Percentiles rank a stretch among this genome's conserved stretches.
Evolutionary conservation across 1,140 invertebrate genomes (phyloP).

Genomic region (Phenacoccus solenopsis): DNA sequence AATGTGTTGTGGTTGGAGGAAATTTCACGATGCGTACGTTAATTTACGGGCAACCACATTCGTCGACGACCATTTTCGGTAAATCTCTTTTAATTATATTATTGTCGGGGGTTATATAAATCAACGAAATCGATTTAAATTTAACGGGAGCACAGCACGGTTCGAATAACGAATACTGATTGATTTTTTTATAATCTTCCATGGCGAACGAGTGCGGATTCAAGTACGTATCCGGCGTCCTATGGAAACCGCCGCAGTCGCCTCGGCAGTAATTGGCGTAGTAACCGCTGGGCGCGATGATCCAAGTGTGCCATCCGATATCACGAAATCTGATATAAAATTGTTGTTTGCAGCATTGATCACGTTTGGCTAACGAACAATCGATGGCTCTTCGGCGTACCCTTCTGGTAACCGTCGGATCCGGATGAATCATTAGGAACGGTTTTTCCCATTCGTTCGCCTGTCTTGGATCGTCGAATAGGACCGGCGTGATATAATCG

Average conservation of each 20-base stretch:
- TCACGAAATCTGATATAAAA: conserved; percentile 83
- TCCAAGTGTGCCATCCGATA: conserved; percentile 90
- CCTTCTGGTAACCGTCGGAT: conserved; percentile 42
- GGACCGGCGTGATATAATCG: conserved; percentile 44
- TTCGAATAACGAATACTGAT: conserved; percentile 57
- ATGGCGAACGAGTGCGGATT: conserved; percentile 82
- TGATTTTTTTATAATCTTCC: conserved; percentile 69
- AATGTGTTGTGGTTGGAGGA: no score
- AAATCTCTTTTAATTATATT: conserved; percentile 88
- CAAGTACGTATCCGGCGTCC: conserved; percentile 69
- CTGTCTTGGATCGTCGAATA: conserved; percentile 27
- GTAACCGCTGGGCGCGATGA: conserved; percentile 73
- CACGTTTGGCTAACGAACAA: conserved; percentile 56
- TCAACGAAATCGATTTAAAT: conserved; percentile 81
- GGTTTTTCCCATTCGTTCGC: conserved; percentile 50
- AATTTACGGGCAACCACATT: conserved; percentile 82
- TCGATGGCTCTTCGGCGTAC: conserved; percentile 67
- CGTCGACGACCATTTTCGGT: conserved; percentile 91
- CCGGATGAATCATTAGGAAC: conserved; percentile 70
- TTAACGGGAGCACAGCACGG: conserved; percentile 89
- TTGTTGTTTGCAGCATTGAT: conserved; percentile 78
- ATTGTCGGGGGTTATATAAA: conserved; percentile 80
- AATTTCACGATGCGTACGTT: no score
- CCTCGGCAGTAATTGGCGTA: conserved; percentile 90
- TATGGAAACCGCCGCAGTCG: conserved; percentile 57